Conservation (phyloP, 2,888 invertebrate species). For the Apotomis betuletana region DNA sequence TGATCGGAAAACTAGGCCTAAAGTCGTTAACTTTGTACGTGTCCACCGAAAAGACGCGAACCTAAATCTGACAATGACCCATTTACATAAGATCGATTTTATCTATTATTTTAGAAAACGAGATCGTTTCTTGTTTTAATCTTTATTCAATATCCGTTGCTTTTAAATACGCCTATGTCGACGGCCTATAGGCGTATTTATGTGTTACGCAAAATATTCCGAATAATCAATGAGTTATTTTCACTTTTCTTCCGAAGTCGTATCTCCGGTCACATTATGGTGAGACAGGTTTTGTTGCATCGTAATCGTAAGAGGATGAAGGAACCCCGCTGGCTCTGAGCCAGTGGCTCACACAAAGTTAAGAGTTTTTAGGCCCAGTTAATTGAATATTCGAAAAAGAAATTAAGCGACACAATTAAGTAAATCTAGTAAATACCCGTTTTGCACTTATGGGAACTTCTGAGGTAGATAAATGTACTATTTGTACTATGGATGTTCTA, state of each 20-base stretch:
- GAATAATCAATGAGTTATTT: conserved; percentile 31
- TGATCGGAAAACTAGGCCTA: no score
- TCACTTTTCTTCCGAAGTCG: conserved; percentile 27
- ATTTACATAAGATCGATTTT: background rate
- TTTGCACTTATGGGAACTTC: no score
- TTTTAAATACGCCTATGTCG: background rate
- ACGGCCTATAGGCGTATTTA: background rate
- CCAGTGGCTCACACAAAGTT: conserved; percentile 8
- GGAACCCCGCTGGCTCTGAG: conserved; percentile 2
- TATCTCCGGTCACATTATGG: conserved; percentile 18
- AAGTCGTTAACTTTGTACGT: no score
- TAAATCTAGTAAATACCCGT: no score
- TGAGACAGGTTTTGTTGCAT: conserved; percentile 26
- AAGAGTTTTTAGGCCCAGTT: no score
- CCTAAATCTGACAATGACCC: no score
- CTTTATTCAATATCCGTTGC: background rate
- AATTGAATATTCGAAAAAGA: no score
- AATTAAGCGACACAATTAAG: no score
- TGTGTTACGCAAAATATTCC: conserved; percentile 18
- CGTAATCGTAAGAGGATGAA: background rate
- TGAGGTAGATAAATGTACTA: no score
- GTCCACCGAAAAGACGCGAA: no score
- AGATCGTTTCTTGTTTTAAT: background rate
- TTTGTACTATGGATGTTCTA: no score
- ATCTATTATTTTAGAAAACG: background rate